Evolutionary conservation across 1,140 invertebrate species (phyloP).

Genomic region (Cyclina sinensis): DNA sequence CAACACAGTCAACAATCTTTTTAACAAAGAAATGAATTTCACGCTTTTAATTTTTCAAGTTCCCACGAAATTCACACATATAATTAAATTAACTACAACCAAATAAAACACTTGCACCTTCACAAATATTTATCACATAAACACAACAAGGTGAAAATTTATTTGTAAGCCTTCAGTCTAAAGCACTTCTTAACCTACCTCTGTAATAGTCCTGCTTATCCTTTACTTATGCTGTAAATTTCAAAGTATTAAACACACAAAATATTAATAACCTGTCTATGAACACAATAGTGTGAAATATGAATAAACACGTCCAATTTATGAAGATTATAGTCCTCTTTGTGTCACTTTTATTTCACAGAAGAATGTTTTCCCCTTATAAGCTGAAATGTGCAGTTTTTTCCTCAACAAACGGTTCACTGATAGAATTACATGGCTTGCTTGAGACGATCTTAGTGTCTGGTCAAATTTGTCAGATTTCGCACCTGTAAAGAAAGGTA

Average conservation of each 20-base stretch:
- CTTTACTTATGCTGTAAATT: neutral
- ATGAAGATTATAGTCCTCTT: constrained; percentile 3
- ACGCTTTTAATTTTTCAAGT: neutral
- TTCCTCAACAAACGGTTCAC: neutral
- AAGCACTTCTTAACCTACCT: constrained; percentile 1
- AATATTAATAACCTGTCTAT: constrained; percentile 37
- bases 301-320: constrained; percentile 4
- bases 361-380: neutral
- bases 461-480: neutral
- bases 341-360: constrained; percentile 18
- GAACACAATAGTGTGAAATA: constrained; percentile 20
- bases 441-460: neutral
- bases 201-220: constrained; percentile 25
- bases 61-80: constrained; percentile 6
- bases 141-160: neutral
- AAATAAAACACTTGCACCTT: neutral
- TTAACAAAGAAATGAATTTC: constrained; percentile 10
- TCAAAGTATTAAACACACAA: constrained; percentile 9
- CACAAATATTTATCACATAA: neutral
- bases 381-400: neutral
- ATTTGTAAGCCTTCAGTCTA: constrained; percentile 1
- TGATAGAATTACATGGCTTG: neutral
- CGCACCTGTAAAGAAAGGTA: constrained; percentile 17
- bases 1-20: neutral
- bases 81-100: constrained; percentile 11